These are phyloP conservation scores for Troilus luridus DNA, from an alignment of 2,888 invertebrate genomes.

Conservation along the genomic window DNA sequence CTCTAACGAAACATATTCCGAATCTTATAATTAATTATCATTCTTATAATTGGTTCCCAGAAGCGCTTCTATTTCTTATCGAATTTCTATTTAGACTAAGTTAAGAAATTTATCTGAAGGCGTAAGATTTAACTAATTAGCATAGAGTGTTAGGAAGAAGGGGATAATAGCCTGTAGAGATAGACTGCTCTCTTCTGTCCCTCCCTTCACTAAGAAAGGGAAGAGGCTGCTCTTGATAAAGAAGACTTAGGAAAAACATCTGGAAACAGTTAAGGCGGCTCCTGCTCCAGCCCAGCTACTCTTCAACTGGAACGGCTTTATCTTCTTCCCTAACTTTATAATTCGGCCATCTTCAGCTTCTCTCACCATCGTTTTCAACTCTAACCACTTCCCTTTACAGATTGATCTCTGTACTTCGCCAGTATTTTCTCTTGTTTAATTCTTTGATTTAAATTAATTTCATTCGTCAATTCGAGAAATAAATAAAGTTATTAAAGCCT, in stretches of 20 bases:
- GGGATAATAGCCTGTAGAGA: background rate
- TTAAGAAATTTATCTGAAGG: background rate
- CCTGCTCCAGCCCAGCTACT: background rate
- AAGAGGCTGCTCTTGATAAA: background rate
- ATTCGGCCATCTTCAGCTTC: background rate
- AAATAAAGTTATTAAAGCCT: no score
- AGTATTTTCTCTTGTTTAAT: no score
- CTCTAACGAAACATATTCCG: no score
- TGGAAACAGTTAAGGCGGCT: slow-evolving; percentile 6
- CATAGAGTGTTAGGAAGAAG: background rate
- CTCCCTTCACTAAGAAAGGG: background rate
- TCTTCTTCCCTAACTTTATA: slow-evolving; percentile 14
- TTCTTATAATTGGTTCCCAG: no score
- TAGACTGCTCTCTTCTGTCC: background rate
- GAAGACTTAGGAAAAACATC: slow-evolving; percentile 27
- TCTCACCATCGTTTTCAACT: background rate
- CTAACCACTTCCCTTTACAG: background rate
- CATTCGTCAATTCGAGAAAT: no score
- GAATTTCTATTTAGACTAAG: background rate
- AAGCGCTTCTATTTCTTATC: no score
- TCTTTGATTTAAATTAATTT: no score
- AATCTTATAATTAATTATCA: no score
- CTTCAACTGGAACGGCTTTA: slow-evolving; percentile 22
- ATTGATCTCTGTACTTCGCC: background rate
- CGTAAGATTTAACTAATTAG: background rate